A percentile compares a stretch with the other conserved stretches of the same genome.
These are phyloP conservation scores for Arothron firmamentum DNA, from an alignment of 2,113 vertebrate genomes.

Conservation along the genomic window DNA sequence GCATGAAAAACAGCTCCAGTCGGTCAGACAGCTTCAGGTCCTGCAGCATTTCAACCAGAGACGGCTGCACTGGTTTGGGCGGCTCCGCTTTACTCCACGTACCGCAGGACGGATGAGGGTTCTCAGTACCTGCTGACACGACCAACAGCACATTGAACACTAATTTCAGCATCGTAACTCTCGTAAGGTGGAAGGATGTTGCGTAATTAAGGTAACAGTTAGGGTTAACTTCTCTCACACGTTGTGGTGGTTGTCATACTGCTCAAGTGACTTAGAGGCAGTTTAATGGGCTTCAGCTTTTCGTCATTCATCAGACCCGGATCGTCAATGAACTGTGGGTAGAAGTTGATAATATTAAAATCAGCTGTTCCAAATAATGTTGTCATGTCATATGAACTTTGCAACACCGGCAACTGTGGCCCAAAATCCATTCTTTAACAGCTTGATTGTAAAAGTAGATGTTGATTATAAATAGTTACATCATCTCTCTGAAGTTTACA, in stretches of 20 bases:
- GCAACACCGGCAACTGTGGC: too few relatives aligned
- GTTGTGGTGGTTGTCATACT: slow-evolving; percentile 15
- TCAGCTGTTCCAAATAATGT: not conserved
- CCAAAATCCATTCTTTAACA: too few relatives aligned
- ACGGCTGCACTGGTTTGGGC: slow-evolving; percentile 35
- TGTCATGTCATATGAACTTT: not conserved
- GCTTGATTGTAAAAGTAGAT: not conserved
- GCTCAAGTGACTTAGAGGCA: slow-evolving; percentile 68
- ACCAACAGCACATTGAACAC: not conserved
- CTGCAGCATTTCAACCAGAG: slow-evolving; percentile 62
- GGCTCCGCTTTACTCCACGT: slow-evolving; percentile 1
- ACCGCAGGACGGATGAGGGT: slow-evolving; percentile 1
- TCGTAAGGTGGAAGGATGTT: not conserved
- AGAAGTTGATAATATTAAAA: too few relatives aligned
- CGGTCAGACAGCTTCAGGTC: slow-evolving; percentile 61
- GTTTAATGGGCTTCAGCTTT: slow-evolving; percentile 70
- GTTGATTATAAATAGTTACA: slow-evolving; percentile 41
- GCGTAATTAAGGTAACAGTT: not conserved
- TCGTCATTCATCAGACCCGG: slow-evolving; percentile 70
- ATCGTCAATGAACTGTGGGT: slow-evolving; percentile 73
- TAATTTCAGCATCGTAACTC: not conserved
- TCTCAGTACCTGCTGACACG: slow-evolving; percentile 48
- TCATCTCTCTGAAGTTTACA: slow-evolving; percentile 73
- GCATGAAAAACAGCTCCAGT: slow-evolving; percentile 76
- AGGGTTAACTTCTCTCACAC: slow-evolving; percentile 43